These are phyloP conservation scores for Porites lutea DNA, from an alignment of 64 coral and sea anemone genomes.

Conservation along the genomic window DNA sequence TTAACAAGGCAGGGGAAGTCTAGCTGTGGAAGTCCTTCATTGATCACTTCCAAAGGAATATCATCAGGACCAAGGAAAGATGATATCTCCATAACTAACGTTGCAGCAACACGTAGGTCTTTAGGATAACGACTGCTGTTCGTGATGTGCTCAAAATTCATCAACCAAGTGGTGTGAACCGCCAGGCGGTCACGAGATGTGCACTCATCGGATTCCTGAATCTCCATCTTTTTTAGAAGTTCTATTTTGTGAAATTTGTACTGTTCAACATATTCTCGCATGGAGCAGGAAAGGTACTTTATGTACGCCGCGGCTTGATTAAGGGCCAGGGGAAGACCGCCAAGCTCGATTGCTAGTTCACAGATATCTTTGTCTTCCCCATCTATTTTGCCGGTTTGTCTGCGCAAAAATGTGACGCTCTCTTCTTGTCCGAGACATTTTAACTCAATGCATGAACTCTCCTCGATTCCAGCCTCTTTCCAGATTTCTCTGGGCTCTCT, in stretches of 20 bases:
- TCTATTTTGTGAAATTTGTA: constrained; percentile 56
- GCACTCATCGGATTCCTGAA: constrained; percentile 27
- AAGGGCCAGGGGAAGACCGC: constrained; percentile 75
- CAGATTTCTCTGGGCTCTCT: constrained; percentile 48
- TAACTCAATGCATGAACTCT: constrained; percentile 60
- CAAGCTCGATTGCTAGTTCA: constrained; percentile 52
- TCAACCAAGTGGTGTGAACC: constrained; percentile 74
- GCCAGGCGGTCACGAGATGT: constrained; percentile 66
- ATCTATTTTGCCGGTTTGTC: constrained; percentile 13
- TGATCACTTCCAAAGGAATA: constrained; percentile 82
- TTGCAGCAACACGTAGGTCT: constrained; percentile 53
- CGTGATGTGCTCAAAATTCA: constrained; percentile 75
- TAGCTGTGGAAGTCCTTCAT: constrained; percentile 51
- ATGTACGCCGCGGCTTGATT: constrained; percentile 80
- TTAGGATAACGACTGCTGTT: constrained; percentile 8
- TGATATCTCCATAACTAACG: constrained; percentile 65
- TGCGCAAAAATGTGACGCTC: constrained; percentile 39
- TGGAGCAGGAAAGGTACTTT: not conserved
- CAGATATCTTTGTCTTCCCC: not conserved
- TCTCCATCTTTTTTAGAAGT: constrained; percentile 58
- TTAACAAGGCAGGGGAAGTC: not conserved
- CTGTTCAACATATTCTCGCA: constrained; percentile 60
- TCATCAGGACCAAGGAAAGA: constrained; percentile 81
- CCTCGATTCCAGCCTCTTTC: constrained; percentile 48
- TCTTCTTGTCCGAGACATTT: constrained; percentile 48